Percentiles rank a stretch among this genome's conserved stretches.
Evolutionary conservation across 2,113 vertebrate genomes (phyloP).

Genomic region (Sus scrofa): T2T-Sscrofa CM000812.6:171074501-171075000

Average conservation of each 20-base stretch:
- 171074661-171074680: background rate
- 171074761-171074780: background rate
- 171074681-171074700: background rate
- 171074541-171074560: rapidly evolving
- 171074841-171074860: background rate
- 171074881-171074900: background rate
- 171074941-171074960: background rate
- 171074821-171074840: background rate
- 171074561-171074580: background rate
- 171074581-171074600: background rate
- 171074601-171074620: background rate
- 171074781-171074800: background rate
- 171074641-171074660: background rate
- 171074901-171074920: background rate
- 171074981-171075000: background rate
- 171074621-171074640: too few species aligned
- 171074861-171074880: background rate
- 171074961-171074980: background rate
- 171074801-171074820: background rate
- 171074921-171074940: background rate
- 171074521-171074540: background rate
- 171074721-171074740: too few species aligned
- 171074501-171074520: background rate
- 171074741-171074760: background rate
- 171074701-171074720: background rate